phyloP scores from a whole-genome alignment of 2,888 invertebrate genomes.

The Cordilura impudica region DNA sequence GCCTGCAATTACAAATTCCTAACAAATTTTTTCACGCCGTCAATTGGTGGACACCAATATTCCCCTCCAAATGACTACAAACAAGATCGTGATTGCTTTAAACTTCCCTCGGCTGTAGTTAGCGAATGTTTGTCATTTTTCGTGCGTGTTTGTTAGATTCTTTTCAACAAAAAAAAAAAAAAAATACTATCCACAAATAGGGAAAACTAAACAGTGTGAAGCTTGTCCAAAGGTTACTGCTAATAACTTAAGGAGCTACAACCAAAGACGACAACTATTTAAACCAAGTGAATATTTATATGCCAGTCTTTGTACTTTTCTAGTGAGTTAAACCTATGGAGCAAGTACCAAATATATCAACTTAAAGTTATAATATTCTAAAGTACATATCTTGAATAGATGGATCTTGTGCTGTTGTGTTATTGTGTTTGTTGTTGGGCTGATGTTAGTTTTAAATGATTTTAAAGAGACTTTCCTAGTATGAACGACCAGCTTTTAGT shows the following conservation, averaged over 20 bases:
- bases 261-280: neutral
- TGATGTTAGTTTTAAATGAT: slow-evolving; percentile 47
- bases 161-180: neutral
- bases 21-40: slow-evolving; percentile 67
- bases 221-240: slow-evolving; percentile 42
- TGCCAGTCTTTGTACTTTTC: neutral
- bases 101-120: slow-evolving; percentile 39
- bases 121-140: slow-evolving; percentile 59
- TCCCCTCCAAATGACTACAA: slow-evolving; percentile 14
- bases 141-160: slow-evolving; percentile 53
- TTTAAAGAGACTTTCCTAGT: slow-evolving; percentile 39
- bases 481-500: slow-evolving; percentile 27
- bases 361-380: slow-evolving; percentile 33
- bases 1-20: slow-evolving; percentile 66
- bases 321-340: slow-evolving; percentile 7
- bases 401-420: slow-evolving; percentile 20
- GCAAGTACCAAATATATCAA: slow-evolving; percentile 46
- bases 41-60: slow-evolving; percentile 14
- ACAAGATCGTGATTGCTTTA: slow-evolving; percentile 22
- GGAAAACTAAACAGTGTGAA: slow-evolving; percentile 40
- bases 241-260: slow-evolving; percentile 48
- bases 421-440: neutral
- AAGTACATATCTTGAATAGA: slow-evolving; percentile 22
- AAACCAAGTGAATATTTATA: neutral
- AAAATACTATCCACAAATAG: slow-evolving; percentile 22